Base-by-base conservation (phyloP, 2,113 vertebrate species). In the Cyanoliseus patagonus region DNA sequence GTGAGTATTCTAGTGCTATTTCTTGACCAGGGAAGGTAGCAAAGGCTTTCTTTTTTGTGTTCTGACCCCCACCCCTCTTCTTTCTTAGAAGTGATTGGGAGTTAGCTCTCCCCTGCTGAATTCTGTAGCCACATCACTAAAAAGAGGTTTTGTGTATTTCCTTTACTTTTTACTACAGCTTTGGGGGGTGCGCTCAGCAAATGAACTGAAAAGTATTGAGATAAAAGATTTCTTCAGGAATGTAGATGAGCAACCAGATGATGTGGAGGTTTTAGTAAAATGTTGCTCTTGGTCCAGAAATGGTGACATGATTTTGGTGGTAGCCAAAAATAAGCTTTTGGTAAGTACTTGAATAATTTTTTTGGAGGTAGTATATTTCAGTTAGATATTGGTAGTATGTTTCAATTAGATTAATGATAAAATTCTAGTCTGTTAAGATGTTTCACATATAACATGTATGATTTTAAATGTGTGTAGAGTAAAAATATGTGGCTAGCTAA, bases 231-330 rank as follows among this genome's bases (percentile, higher is more conserved):
- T 97, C 95, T 98, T 99, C 84, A 92, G 78, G 61, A 98, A 97
- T 84, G 88, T 93, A 30, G 98, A 98, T 73, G 98, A 98, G 17
- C 88, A 95, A 18, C 92, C 98, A 28, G 98, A 99, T n/a, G 98
- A 99, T 39, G 85, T 95, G 15, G 98, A 98, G 3, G 98, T 99
- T 44, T 93, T 98, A 10, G 98, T 99, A 72, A 99, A 99, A 79
- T 98, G 98, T 80, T 99, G 99, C 88, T 98, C 98, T 10, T 99
- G 99, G 99, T 99, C 98, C 12, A 94, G 97, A 16, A 98, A 99
- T 52, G 97, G 99, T 75, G 90, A 97, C n/a, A 93, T 67, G 31
- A 90, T 99, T 91, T 97, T 99, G 86, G 98, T 98, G 80, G 99
- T 98, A 24, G 99, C 98, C 59, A 99, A 98, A 93, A 99, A 99